Base-by-base conservation (phyloP, 2,888 invertebrate genomes). In the Pedicia rivosa region DNA sequence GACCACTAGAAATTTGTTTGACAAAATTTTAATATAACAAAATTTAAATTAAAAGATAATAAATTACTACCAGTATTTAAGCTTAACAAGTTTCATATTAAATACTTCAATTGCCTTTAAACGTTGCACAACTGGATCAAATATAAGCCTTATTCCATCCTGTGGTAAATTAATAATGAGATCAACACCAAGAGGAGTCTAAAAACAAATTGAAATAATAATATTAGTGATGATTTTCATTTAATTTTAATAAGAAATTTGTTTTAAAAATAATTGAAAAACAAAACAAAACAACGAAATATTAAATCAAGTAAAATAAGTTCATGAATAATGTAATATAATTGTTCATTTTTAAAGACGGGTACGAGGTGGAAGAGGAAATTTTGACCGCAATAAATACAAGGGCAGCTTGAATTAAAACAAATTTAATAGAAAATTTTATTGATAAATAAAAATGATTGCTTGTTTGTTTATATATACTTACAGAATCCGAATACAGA, bases 41-140 rank as follows among this genome's bases (percentile, higher is more conserved):
- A 25, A 14, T 31, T 22, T 26, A 28, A 33, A 20, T 32, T 22
- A 22, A 27, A 13, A 31, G 24, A 14, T 29, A 14, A 36, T 43
- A 25, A 35, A 20, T 45, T 69, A 76, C 75, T 63, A 87, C 87
- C 88, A 86, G 65, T 98, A 98, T 63, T 88, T 92, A 56, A 98
- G 76, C 63, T 91, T 91, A 43, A 97, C 88, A 65, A 90, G 72
- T 66, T 84, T 90, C 83, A 97, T 84, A 67, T 88, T 87, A 60
- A 91, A 94, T 49, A 97, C 88, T 70, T 97, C 97, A 64, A 98
- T 95, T 47, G 90, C 78, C 73, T 94, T 95, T 48, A 97, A 73
- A 55, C 92, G 74, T 64, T 97, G 97, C 32, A 81, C 80, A 38
- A 86, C 74, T 26, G 95, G 86, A 65, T 98, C 97, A 64, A 97